phyloP scores from a whole-genome alignment of 2,113 vertebrate species.

The Cygnus buccinator region DNA sequence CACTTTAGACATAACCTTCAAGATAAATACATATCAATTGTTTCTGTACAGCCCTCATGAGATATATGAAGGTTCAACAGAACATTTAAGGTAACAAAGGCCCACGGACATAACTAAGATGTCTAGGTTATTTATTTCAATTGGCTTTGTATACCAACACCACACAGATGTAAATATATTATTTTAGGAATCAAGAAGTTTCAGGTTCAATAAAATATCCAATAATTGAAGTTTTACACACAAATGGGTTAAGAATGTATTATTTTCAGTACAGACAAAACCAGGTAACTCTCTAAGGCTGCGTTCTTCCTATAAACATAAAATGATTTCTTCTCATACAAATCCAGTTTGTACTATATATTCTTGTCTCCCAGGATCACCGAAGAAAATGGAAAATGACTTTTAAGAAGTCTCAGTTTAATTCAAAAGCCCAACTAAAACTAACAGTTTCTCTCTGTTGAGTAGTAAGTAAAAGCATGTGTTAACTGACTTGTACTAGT shows the following conservation, averaged over 20 bases:
- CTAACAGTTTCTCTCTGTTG: not conserved
- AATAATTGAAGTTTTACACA: not conserved
- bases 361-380: not conserved
- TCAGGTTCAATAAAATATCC: not conserved
- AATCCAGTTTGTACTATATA: not conserved
- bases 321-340: not conserved
- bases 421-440: constrained; percentile 31
- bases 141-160: not conserved
- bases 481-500: not conserved
- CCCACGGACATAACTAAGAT: not conserved
- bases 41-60: not conserved
- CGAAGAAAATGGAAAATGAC: not conserved
- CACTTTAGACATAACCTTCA: not conserved
- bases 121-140: not conserved
- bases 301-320: not conserved
- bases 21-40: not conserved
- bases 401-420: not conserved
- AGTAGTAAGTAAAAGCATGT: not conserved
- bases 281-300: not conserved
- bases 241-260: not conserved
- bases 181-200: not conserved
- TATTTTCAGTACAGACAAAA: not conserved
- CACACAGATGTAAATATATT: not conserved
- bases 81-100: not conserved
- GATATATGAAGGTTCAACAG: not conserved